phyloP scores from a whole-genome alignment of 2,113 vertebrate species.

The Cheilinus undulatus region DNA sequence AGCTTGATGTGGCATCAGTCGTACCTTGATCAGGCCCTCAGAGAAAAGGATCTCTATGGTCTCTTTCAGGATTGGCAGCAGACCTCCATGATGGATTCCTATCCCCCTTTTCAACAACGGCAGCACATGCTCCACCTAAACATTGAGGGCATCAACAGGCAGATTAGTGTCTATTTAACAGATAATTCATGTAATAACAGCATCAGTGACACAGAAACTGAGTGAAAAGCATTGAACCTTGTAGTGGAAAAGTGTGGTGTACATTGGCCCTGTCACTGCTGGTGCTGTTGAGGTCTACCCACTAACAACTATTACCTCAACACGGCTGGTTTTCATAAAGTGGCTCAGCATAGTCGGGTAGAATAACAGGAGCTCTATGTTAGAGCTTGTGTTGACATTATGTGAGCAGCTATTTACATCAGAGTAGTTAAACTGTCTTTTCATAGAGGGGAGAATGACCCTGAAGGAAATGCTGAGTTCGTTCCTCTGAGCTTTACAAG shows the following conservation, averaged over 20 bases:
- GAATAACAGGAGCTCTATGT: conserved; percentile 26
- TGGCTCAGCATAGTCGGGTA: conserved; percentile 4
- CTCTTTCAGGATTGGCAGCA: conserved; percentile 98
- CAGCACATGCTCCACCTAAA: conserved; percentile 86
- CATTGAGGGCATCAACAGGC: background rate
- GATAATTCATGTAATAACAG: background rate
- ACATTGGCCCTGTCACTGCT: background rate
- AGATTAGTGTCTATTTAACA: no score
- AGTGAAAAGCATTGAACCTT: background rate
- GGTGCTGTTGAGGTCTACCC: conserved; percentile 8
- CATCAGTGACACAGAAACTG: background rate
- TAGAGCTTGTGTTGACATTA: conserved; percentile 12
- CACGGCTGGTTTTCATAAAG: conserved; percentile 25
- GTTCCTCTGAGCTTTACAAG: conserved; percentile 15
- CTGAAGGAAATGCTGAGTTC: background rate
- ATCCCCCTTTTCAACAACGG: conserved; percentile 96
- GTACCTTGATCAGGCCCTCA: conserved; percentile 96
- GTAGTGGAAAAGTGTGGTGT: conserved; percentile 33
- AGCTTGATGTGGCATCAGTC: no score
- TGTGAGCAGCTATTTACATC: conserved; percentile 18
- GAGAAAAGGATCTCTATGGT: conserved; percentile 99
- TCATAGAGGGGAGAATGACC: conserved; percentile 11
- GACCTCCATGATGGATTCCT: conserved; percentile 97
- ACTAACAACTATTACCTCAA: conserved; percentile 32
- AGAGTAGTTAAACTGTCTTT: conserved; percentile 3